Conservation (phyloP, 2,113 vertebrate species). For the Raphicerus campestris region DNA sequence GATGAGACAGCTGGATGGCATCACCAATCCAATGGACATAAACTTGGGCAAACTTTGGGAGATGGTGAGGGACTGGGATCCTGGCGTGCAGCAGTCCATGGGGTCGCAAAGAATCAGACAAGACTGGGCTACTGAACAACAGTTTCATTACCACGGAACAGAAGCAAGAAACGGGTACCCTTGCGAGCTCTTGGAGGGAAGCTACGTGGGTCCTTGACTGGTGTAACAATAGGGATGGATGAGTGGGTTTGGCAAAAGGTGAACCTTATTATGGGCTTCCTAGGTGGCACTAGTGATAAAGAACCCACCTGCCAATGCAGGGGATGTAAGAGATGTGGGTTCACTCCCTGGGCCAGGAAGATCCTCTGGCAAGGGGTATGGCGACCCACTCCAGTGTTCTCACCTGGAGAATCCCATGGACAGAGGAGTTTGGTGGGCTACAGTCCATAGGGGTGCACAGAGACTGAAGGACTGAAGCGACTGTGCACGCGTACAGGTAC, state of each 20-base stretch:
- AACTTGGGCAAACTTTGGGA: background rate
- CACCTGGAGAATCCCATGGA: background rate
- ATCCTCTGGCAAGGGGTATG: background rate
- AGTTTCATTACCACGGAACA: background rate
- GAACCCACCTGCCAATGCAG: background rate
- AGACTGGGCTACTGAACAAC: background rate
- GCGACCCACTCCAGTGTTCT: background rate
- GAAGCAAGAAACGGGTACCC: background rate
- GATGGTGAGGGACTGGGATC: background rate
- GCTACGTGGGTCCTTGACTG: background rate
- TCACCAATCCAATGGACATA: background rate
- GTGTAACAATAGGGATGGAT: background rate
- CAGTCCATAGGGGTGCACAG: background rate
- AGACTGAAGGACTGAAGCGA: background rate
- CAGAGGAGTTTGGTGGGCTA: background rate
- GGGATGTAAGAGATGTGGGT: background rate
- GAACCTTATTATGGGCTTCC: background rate
- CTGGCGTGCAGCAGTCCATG: background rate
- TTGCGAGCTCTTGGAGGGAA: background rate
- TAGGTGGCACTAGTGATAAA: background rate
- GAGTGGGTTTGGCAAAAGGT: background rate
- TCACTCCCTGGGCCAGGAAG: background rate
- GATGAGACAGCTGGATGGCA: background rate
- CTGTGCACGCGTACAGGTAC: background rate
- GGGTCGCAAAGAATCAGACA: background rate